Base-by-base conservation (phyloP, 2,888 invertebrate genomes). In the Caenorhabditis sp. region DNA sequence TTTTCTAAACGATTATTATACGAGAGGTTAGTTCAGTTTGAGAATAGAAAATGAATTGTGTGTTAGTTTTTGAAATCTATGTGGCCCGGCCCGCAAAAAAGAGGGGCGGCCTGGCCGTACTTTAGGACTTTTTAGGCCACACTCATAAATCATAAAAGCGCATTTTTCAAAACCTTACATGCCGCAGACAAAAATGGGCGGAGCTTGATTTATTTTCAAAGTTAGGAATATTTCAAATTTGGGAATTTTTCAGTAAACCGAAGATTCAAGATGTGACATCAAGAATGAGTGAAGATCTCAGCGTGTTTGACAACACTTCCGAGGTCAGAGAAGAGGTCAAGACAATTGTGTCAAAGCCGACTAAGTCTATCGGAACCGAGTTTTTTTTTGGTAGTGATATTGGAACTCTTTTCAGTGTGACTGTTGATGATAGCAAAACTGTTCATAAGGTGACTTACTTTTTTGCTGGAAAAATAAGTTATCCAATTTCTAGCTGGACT, bases 391-490 rank as follows among this genome's bases (percentile, higher is more conserved):
- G 57, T 1, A 37, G 61, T n/a, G 61, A 60, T 26, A 26, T 50
- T 5, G 73, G 73, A 19, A 49, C 14, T 5, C 57, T 73, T 8
- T 69, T 59, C 50, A 62, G 73, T 50, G 63, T 73, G 5, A 62
- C 65, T 51, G 54, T 49, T 12, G 64, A 66, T 4, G 27, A 61
- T 23, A 37, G 66, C 12, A 51, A 49, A 6, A 49, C 19, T 23
- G 26, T 74, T n/a, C 69, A 74, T 51, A 74, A 73, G 62, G 68
- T 68, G 17, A 43, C 61, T 4, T 4, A 31, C 10, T 31, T 31
- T 31, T 31, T 21, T 17, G 12, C 1, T 36, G n/a, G 36, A 17
- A 27, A 27, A 31, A 31, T 3, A 21, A 58, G 1, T 21, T 8
- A 10, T 21, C 0, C 5, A 24, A 1, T 5, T 66, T 69, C 49